phyloP scores from a whole-genome alignment of 2,888 invertebrate species.

The Sphinx pinastri region DNA sequence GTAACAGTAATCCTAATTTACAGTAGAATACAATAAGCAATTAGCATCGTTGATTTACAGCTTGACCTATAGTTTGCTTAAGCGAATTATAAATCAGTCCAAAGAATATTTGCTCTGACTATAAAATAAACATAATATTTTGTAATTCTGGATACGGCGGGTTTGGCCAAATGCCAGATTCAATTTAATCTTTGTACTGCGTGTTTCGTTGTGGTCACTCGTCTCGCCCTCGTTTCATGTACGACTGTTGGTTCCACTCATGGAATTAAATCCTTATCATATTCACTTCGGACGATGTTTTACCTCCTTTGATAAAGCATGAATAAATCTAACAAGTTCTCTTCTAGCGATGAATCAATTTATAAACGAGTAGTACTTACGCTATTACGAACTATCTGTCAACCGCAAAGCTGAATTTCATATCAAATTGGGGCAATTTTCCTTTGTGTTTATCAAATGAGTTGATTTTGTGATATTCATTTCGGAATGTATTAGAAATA shows the following conservation, averaged over 20 bases:
- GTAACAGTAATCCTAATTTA: slow-evolving; percentile 12
- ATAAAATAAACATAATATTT: slow-evolving; percentile 76
- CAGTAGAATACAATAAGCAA: neutral
- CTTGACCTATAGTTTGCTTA: neutral
- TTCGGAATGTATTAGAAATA: too few relatives aligned
- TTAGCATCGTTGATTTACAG: neutral
- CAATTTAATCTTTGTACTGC: slow-evolving; percentile 77
- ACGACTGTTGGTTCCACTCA: slow-evolving; percentile 50
- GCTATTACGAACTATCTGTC: too few relatives aligned
- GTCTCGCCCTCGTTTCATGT: slow-evolving; percentile 54
- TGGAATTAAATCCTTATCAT: slow-evolving; percentile 59
- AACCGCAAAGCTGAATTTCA: too few relatives aligned
- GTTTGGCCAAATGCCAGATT: slow-evolving; percentile 69
- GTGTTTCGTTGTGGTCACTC: slow-evolving; percentile 71
- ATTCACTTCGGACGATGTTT: slow-evolving; percentile 32
- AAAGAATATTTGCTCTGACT: slow-evolving; percentile 41
- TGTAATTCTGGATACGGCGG: slow-evolving; percentile 64
- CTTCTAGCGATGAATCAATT: neutral
- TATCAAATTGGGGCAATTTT: too few relatives aligned
- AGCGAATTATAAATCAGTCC: slow-evolving; percentile 31
- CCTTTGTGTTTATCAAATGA: too few relatives aligned
- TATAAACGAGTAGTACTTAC: neutral
- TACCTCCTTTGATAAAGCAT: neutral
- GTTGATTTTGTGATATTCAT: too few relatives aligned
- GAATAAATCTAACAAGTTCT: neutral